Evolutionary conservation across 2,797 vertebrate genomes (phyloP).

Genomic region (Gastrophryne carolinensis): DNA sequence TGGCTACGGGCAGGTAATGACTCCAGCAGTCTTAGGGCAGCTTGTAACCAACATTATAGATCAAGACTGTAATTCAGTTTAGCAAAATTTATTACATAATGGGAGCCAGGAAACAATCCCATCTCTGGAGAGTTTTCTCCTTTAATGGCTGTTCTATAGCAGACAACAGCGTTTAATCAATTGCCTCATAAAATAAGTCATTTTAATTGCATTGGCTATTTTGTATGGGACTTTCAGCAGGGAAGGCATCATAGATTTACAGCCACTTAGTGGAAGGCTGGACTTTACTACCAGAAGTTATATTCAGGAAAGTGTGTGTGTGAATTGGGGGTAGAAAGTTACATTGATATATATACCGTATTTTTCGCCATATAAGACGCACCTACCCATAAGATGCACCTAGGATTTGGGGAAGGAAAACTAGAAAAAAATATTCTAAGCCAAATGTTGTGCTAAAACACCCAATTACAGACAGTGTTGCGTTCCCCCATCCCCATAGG

Average conservation of each 20-base stretch:
- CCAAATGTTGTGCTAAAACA: too few relatives aligned
- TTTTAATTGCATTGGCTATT: conserved; percentile 37
- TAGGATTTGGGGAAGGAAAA: too few relatives aligned
- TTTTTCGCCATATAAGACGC: too few relatives aligned
- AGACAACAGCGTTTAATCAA: conserved; percentile 18
- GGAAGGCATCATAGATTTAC: conserved; percentile 24
- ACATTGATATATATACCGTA: too few relatives aligned
- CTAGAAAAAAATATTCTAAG: too few relatives aligned
- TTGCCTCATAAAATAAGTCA: conserved; percentile 29
- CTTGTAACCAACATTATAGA: conserved; percentile 37
- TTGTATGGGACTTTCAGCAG: conserved; percentile 27
- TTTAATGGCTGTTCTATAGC: conserved; percentile 31
- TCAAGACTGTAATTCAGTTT: conserved; percentile 21
- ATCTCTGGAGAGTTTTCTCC: conserved; percentile 27
- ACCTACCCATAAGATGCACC: too few relatives aligned
- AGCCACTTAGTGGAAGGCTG: background rate
- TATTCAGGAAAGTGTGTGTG: too few relatives aligned
- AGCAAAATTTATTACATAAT: conserved; percentile 30
- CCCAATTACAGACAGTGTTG: too few relatives aligned
- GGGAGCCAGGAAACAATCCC: conserved; percentile 29
- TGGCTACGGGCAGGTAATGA: conserved; percentile 11
- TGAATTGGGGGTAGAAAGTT: too few relatives aligned
- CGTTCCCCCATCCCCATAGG: too few relatives aligned
- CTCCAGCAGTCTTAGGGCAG: conserved; percentile 19
- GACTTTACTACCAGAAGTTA: background rate